phyloP scores from a whole-genome alignment of 2,888 invertebrate genomes.

The Candidula unifasciata region DNA sequence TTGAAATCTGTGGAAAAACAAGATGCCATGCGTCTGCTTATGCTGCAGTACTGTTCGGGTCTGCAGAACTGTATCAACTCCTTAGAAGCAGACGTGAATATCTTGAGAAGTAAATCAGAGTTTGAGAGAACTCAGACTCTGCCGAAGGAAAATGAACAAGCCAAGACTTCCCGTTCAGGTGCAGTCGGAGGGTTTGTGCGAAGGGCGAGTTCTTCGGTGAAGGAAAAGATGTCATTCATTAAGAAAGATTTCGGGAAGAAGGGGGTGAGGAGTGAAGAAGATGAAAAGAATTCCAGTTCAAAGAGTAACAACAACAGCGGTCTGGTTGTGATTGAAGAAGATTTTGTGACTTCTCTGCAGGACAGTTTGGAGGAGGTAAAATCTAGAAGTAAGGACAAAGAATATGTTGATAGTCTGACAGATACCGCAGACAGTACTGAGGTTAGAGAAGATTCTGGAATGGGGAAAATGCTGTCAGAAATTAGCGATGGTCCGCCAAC shows the following conservation, averaged over 20 bases:
- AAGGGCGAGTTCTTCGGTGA: conserved; percentile 44
- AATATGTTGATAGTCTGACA: background rate
- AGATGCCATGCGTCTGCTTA: conserved; percentile 92
- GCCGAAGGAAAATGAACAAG: background rate
- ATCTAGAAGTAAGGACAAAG: background rate
- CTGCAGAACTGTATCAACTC: conserved; percentile 86
- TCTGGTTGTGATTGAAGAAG: background rate
- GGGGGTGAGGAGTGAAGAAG: background rate
- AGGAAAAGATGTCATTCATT: conserved; percentile 49
- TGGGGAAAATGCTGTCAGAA: background rate
- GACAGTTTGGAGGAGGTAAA: background rate
- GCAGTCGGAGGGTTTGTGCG: conserved; percentile 43
- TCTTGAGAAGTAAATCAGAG: background rate
- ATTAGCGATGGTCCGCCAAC: background rate
- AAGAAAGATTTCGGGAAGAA: conserved; percentile 46
- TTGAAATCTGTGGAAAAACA: conserved; percentile 89
- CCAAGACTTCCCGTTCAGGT: conserved; percentile 7
- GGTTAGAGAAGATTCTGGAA: background rate
- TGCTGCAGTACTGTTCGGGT: conserved; percentile 96
- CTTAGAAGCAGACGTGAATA: conserved; percentile 19
- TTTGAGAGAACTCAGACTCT: background rate
- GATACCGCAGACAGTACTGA: background rate
- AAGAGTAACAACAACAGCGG: conserved; percentile 18
- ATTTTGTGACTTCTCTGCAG: background rate
- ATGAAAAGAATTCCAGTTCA: background rate